phyloP scores from a whole-genome alignment of 1,140 invertebrate genomes.

The Dreissena rostriformis region DNA sequence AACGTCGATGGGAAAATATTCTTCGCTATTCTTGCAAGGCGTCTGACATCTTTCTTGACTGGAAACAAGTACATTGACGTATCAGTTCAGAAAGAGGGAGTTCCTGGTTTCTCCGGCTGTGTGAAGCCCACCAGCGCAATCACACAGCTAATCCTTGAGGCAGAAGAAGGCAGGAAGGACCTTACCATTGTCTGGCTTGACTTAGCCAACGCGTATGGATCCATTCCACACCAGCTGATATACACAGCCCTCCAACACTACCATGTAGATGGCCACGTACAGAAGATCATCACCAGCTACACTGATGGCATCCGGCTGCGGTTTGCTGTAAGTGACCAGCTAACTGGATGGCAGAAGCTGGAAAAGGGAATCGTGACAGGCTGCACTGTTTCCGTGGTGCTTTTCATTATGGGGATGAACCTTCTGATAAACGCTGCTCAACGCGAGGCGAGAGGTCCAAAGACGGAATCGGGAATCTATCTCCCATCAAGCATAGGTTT shows the following conservation, averaged over 20 bases:
- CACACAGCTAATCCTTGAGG: constrained; percentile 20
- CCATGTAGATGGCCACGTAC: constrained; percentile 38
- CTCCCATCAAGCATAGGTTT: constrained; percentile 45
- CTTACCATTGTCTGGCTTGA: constrained; percentile 61
- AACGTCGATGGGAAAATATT: too few species aligned
- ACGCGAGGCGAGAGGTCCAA: constrained; percentile 35
- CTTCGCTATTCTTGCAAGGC: too few species aligned
- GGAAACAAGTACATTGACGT: constrained; percentile 17
- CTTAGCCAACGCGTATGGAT: constrained; percentile 57
- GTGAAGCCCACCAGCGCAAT: constrained; percentile 26
- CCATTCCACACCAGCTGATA: constrained; percentile 53
- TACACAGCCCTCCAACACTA: constrained; percentile 40
- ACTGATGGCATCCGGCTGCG: constrained; percentile 30
- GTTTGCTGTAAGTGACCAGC: constrained; percentile 25
- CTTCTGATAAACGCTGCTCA: constrained; percentile 26
- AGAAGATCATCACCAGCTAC: not conserved
- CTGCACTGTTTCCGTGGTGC: constrained; percentile 36
- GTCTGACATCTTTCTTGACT: too few species aligned
- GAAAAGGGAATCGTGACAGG: constrained; percentile 50
- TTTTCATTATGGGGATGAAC: constrained; percentile 44
- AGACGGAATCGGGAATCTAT: not conserved
- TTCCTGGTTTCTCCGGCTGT: constrained; percentile 28
- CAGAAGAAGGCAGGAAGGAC: constrained; percentile 25
- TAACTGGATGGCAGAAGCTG: constrained; percentile 23
- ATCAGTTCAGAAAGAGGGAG: constrained; percentile 37